Evolutionary conservation across 2,888 invertebrate genomes (phyloP).

Genomic region (Polyommatus icarus): DNA sequence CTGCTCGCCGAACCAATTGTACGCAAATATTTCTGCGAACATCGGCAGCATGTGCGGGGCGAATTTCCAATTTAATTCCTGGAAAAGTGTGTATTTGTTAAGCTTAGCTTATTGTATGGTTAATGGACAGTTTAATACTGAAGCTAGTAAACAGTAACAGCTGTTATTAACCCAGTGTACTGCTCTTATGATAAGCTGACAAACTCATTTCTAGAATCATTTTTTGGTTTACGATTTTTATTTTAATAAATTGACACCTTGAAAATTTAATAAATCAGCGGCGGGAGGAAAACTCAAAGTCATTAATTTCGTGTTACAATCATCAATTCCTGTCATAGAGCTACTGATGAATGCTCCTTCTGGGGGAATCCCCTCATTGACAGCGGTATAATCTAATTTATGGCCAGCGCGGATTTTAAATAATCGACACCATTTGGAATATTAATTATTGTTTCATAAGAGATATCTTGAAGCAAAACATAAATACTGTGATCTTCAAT

Average conservation of each 20-base stretch:
- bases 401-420: constrained; percentile 7
- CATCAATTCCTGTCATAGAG: constrained; percentile 33
- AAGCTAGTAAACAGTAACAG: too few species aligned
- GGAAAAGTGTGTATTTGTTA: constrained; percentile 36
- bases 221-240: neutral
- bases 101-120: neutral
- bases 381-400: constrained; percentile 33
- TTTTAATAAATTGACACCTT: constrained; percentile 4
- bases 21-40: constrained; percentile 54
- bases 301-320: constrained; percentile 33
- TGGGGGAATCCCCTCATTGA: constrained; percentile 31
- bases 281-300: constrained; percentile 28
- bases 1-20: constrained; percentile 63
- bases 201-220: neutral
- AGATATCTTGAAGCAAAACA: too few species aligned
- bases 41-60: constrained; percentile 54
- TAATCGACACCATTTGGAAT: neutral
- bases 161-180: too few species aligned
- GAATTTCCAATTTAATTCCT: constrained; percentile 58
- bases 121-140: neutral
- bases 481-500: too few species aligned
- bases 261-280: constrained; percentile 31
- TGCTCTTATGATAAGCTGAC: neutral
- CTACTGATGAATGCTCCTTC: constrained; percentile 33
- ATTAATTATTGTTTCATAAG: neutral